Percentiles rank a stretch among this genome's conserved stretches.
phyloP scores from a whole-genome alignment of 2,113 vertebrate species.

The Gasterosteus aculeatus region DNA sequence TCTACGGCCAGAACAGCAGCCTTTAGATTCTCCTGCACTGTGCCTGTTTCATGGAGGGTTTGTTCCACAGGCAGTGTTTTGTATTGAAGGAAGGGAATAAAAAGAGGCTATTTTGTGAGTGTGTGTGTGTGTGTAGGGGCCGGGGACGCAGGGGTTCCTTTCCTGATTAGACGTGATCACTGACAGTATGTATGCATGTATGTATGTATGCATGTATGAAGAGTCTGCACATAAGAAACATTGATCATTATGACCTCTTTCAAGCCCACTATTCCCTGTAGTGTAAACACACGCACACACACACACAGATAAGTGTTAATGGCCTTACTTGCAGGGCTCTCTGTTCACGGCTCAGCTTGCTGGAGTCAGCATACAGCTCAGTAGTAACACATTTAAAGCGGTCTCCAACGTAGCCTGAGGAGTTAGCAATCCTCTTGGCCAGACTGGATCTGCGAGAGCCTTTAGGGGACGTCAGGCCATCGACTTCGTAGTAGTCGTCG shows the following conservation, averaged over 20 bases:
- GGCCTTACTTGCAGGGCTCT: slow-evolving; percentile 96
- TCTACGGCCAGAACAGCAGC: slow-evolving; percentile 53
- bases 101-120: slow-evolving; percentile 15
- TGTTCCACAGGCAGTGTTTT: slow-evolving; percentile 43
- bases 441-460: slow-evolving; percentile 83
- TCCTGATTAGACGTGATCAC: slow-evolving; percentile 43
- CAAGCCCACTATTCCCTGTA: slow-evolving; percentile 28
- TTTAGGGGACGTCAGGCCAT: slow-evolving; percentile 78
- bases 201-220: slow-evolving; percentile 33
- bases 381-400: slow-evolving; percentile 98
- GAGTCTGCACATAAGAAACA: slow-evolving; percentile 46
- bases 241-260: slow-evolving; percentile 43
- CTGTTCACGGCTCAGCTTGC: slow-evolving; percentile 98
- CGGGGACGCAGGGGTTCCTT: slow-evolving; percentile 20
- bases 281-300: slow-evolving; percentile 18
- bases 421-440: slow-evolving; percentile 97
- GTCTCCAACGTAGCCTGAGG: slow-evolving; percentile 97
- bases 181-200: slow-evolving; percentile 20
- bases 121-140: not conserved
- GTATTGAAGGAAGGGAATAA: slow-evolving; percentile 51
- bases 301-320: slow-evolving; percentile 26
- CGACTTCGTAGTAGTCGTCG: slow-evolving; percentile 77
- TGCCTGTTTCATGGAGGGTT: slow-evolving; percentile 63
- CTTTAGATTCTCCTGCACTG: slow-evolving; percentile 32
- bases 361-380: slow-evolving; percentile 96